Evolutionary conservation across 2,888 invertebrate genomes (phyloP).

Genomic region (Emmelina monodactyla): DNA sequence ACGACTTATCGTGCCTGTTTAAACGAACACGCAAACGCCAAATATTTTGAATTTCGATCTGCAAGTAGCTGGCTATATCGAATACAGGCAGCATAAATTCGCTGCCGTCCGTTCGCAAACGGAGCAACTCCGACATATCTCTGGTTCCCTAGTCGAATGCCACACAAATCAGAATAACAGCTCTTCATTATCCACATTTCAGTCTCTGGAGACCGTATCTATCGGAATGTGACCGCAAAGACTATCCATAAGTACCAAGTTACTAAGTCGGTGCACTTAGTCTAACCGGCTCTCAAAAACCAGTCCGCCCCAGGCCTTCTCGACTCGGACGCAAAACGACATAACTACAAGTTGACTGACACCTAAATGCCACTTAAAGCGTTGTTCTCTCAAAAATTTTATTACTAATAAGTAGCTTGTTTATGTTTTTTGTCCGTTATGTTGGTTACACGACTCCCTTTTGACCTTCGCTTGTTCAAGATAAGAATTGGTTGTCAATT

Average conservation of each 20-base stretch:
- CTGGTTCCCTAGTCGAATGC: conserved; percentile 37
- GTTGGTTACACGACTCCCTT: conserved; percentile 21
- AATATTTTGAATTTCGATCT: too few relatives aligned
- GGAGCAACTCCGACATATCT: conserved; percentile 25
- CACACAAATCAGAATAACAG: conserved; percentile 58
- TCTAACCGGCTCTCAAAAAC: conserved; percentile 51
- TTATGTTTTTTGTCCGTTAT: conserved; percentile 31
- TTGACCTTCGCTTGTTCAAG: conserved; percentile 23
- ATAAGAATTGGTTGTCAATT: conserved; percentile 11
- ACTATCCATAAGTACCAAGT: conserved; percentile 44
- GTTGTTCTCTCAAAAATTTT: conserved; percentile 54
- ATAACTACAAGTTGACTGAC: conserved; percentile 58
- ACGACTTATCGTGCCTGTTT: too few relatives aligned
- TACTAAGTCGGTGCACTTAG: conserved; percentile 54
- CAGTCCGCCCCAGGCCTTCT: conserved; percentile 29
- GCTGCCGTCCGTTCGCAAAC: too few relatives aligned
- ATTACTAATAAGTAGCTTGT: conserved; percentile 53
- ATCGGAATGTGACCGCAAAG: conserved; percentile 62
- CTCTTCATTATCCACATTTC: conserved; percentile 62
- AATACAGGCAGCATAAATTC: too few relatives aligned
- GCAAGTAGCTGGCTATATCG: too few relatives aligned
- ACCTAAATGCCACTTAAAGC: conserved; percentile 58
- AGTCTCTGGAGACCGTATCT: conserved; percentile 43
- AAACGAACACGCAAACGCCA: too few relatives aligned
- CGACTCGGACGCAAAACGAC: conserved; percentile 30